Evolutionary conservation across 2,888 invertebrate genomes (phyloP).

Genomic region (Aphodius sticticus): DNA sequence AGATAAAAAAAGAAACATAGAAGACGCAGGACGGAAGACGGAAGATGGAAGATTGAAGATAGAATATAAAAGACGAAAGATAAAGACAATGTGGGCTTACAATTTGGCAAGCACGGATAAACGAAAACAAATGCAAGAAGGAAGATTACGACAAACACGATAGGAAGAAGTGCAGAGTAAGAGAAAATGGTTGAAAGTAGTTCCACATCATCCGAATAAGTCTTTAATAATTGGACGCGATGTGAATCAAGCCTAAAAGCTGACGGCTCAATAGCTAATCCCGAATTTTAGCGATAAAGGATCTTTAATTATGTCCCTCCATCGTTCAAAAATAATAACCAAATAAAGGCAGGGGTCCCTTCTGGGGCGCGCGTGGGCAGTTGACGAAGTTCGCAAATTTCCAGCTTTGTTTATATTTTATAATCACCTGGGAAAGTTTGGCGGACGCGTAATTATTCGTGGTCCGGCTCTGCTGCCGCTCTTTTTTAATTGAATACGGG

Average conservation of each 20-base stretch:
- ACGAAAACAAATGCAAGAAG: too few relatives aligned
- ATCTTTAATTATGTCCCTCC: neutral
- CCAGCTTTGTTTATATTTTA: slow-evolving; percentile 22
- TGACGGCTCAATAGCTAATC: neutral
- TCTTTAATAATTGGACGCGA: neutral
- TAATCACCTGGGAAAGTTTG: slow-evolving; percentile 22
- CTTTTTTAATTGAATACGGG: slow-evolving; percentile 12
- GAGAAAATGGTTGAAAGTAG: too few relatives aligned
- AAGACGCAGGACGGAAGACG: too few relatives aligned
- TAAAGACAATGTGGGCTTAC: too few relatives aligned
- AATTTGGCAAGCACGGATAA: too few relatives aligned
- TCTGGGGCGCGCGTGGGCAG: neutral
- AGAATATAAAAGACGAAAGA: too few relatives aligned
- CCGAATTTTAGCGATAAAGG: neutral
- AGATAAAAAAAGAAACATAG: too few relatives aligned
- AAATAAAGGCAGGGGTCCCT: neutral
- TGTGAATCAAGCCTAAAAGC: neutral
- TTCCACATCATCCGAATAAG: too few relatives aligned
- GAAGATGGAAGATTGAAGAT: too few relatives aligned
- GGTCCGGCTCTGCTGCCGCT: neutral
- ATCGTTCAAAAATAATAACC: neutral
- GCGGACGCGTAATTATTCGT: slow-evolving; percentile 7
- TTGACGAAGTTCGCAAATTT: slow-evolving; percentile 20
- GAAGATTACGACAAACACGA: too few relatives aligned
- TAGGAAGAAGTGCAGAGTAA: too few relatives aligned